Evolutionary conservation across 2,888 invertebrate species (phyloP).

Genomic region (Aspidiotus rigidus): DNA sequence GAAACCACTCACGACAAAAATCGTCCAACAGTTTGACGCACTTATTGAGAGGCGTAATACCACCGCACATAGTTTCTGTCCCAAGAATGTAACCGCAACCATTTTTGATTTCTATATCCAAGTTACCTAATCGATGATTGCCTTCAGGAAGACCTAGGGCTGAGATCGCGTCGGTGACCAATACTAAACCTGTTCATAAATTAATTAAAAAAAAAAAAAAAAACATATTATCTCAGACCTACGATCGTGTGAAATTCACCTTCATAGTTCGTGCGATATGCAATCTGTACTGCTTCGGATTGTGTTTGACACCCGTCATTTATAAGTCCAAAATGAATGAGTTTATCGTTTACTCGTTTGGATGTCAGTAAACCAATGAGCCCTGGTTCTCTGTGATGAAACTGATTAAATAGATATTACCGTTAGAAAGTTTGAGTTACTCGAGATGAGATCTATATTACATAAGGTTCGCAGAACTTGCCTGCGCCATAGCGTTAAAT

Average conservation of each 20-base stretch:
- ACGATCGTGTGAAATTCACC: conserved; percentile 47
- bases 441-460: neutral
- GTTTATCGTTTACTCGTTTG: conserved; percentile 52
- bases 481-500: conserved; percentile 98
- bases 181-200: conserved; percentile 57
- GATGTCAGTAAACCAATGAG: conserved; percentile 84
- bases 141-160: conserved; percentile 86
- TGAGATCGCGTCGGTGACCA: conserved; percentile 94
- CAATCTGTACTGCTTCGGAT: conserved; percentile 88
- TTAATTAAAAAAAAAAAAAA: too few relatives aligned
- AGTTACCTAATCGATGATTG: conserved; percentile 74
- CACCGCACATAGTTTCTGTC: conserved; percentile 83
- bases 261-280: conserved; percentile 74
- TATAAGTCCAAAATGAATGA: conserved; percentile 86
- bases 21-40: conserved; percentile 74
- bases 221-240: too few relatives aligned
- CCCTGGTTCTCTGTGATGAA: conserved; percentile 96
- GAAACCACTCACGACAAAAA: conserved; percentile 56
- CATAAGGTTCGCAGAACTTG: conserved; percentile 46
- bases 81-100: conserved; percentile 72
- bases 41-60: conserved; percentile 73
- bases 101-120: conserved; percentile 64
- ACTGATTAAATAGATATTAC: conserved; percentile 49
- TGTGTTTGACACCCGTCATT: conserved; percentile 96
- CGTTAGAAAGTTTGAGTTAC: too few relatives aligned